Base-by-base conservation (phyloP, 2,888 invertebrate species). In the Hydrotaea cyrtoneurina region DNA sequence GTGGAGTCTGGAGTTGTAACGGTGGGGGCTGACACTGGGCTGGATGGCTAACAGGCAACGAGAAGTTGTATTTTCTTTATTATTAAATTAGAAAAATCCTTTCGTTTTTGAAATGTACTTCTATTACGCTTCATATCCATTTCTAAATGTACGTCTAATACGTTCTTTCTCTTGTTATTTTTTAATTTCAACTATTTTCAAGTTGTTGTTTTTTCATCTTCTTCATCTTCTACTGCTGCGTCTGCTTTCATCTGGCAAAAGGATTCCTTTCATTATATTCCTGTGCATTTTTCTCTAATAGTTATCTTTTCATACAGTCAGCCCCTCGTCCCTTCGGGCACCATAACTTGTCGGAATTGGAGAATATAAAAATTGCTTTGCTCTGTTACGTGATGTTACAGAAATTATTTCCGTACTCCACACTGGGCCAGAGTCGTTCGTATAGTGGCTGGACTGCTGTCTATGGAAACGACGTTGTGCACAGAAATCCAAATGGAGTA, bases 381-480 rank as follows among this genome's bases (percentile, higher is more conserved):
- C 46, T 23, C 13, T 15, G 17, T 19, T 69, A 69, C 69, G 69
- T 69, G 69, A 69, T 69, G 69, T 21, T 69, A 19, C 21, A 5
- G 13, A 43, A 69, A 46, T 69, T 69, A 69, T 69, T 23, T 46
- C 46, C 43, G 21, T 69, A 46, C n/a, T n/a, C n/a, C n/a, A n/a
- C n/a, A n/a, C n/a, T n/a, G n/a, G n/a, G n/a, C n/a, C n/a, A n/a
- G n/a, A n/a, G 19, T 23, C 39, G 69, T 13, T 43, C 31, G 2
- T 31, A 31, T 7, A 4, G 3, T 2, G 21, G 17, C 46, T 23
- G 21, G 43, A 23, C 17, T 46, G 19, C 69, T 69, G 39, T 23
- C 46, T 23, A 69, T 69, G 43, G 46, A 46, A 69, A 36, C 4
- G 17, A 13, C 19, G 66, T 31, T 11, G 39, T 39, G 39, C 39